Evolutionary conservation across 2,888 invertebrate genomes (phyloP), one percentile per base, ranked within the genome.

Genomic region (Thecophora atra): DNA sequence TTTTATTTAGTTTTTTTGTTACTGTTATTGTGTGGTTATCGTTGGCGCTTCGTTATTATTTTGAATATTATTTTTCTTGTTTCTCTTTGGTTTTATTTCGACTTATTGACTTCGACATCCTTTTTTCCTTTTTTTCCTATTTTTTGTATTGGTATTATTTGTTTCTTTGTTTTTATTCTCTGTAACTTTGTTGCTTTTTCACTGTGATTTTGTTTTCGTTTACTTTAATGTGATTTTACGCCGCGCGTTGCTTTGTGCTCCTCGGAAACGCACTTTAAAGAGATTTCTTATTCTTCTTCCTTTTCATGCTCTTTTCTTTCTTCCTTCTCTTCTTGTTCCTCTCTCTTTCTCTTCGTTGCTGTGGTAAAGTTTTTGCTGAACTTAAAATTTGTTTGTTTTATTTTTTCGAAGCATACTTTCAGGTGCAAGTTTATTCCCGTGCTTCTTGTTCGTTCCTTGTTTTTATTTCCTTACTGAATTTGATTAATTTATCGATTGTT

Each of bases 401-500:
- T 73, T 68, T 54, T 19, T 42, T 37, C 6, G 37, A 37, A 37
- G 37, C 11, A 37, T 2, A 8, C 11, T 37, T 37, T 37, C 11
- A 1, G 17, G 42, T 26, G 21, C 13, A 24, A 62, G 58, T 54
- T 54, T 13, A 17, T 37, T 17, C 26, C 17, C 30, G 21, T 37
- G 67, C 24, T 54, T 56, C n/a, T n/a, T 28, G 19, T 44, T 30
- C 24, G 15, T 15, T 15, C 21, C 21, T 15, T 21, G 51, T 62
- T 70, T 56, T 26, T 60, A 56, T 63, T 70, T 69, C 47, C 47
- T 30, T 70, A 30, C 79, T 80, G 80, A 81, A 81, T 81, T 83
- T 82, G 81, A 83, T 82, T 82, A 83, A 83, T 82, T 83, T 83
- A 83, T 83, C 83, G 82, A 82, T 80, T 79, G 81, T 79, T 82